Conservation (phyloP, 2,113 vertebrate genomes). For the Vombatus ursinus region DNA sequence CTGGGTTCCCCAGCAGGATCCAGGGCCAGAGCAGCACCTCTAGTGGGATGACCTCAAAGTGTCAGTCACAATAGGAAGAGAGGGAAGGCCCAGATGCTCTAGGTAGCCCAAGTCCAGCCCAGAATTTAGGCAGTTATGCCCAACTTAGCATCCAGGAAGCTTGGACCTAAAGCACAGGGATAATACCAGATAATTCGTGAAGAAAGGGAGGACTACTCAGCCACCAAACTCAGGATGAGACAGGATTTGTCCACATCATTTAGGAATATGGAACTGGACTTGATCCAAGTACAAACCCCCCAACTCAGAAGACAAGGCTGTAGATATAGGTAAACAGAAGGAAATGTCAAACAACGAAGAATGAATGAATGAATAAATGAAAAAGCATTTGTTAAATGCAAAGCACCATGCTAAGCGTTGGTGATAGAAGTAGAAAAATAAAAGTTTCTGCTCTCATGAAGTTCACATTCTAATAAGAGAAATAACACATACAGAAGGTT, state of each 20-base stretch:
- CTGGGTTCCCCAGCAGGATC: background rate
- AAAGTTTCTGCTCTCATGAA: no score
- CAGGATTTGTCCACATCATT: background rate
- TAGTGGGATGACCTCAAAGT: background rate
- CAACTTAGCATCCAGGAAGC: background rate
- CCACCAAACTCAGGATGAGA: background rate
- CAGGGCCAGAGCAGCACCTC: background rate
- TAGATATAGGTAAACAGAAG: background rate
- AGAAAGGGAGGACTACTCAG: background rate
- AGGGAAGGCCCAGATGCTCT: background rate
- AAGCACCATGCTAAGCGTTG: background rate
- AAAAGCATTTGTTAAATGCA: background rate
- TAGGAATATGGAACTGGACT: background rate
- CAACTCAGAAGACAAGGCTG: background rate
- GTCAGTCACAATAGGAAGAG: background rate
- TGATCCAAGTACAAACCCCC: background rate
- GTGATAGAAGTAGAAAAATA: background rate
- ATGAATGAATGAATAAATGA: background rate
- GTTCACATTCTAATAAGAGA: background rate
- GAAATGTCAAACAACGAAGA: background rate
- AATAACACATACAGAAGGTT: background rate
- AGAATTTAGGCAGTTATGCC: background rate
- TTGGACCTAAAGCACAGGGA: background rate
- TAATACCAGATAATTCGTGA: background rate
- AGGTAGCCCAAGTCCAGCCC: background rate